phyloP scores from a whole-genome alignment of 2,888 invertebrate species.

The Rhorus exstirpatorius region DNA sequence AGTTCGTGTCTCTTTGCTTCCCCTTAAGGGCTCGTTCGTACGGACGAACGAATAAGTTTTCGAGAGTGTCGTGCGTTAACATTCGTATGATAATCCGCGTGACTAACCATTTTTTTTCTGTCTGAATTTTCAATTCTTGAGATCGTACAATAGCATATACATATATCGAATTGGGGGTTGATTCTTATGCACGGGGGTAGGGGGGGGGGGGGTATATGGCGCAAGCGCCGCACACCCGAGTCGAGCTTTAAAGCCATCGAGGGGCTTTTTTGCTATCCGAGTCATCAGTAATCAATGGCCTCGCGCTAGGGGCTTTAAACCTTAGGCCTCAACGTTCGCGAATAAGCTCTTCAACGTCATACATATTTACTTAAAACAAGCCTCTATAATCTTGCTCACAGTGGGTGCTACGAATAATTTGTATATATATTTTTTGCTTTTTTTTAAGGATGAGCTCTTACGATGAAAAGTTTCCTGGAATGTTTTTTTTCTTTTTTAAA shows the following conservation, averaged over 20 bases:
- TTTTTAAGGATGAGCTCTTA: background rate
- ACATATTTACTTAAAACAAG: constrained; percentile 23
- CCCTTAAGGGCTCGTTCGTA: too few species aligned
- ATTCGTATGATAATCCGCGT: too few species aligned
- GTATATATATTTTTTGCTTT: too few species aligned
- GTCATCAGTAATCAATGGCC: constrained; percentile 76
- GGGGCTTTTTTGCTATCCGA: constrained; percentile 60
- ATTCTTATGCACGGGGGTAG: constrained; percentile 21
- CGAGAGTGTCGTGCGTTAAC: too few species aligned
- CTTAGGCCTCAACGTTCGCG: constrained; percentile 36
- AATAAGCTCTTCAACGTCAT: constrained; percentile 12
- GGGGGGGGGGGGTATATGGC: constrained; percentile 45
- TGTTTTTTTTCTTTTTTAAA: background rate
- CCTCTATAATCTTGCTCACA: background rate
- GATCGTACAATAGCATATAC: too few species aligned
- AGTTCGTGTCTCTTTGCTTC: too few species aligned
- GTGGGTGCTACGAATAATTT: too few species aligned
- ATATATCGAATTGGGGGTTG: constrained; percentile 27
- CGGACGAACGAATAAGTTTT: too few species aligned
- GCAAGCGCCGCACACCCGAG: constrained; percentile 67
- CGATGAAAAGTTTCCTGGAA: background rate
- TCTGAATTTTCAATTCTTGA: too few species aligned
- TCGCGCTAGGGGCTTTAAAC: constrained; percentile 67
- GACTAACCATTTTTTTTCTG: too few species aligned
- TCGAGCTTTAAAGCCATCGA: constrained; percentile 39